A percentile compares a stretch with the other conserved stretches of the same genome.
Conservation (phyloP, 2,797 vertebrate genomes). For the Sarcoramphus papa region DNA sequence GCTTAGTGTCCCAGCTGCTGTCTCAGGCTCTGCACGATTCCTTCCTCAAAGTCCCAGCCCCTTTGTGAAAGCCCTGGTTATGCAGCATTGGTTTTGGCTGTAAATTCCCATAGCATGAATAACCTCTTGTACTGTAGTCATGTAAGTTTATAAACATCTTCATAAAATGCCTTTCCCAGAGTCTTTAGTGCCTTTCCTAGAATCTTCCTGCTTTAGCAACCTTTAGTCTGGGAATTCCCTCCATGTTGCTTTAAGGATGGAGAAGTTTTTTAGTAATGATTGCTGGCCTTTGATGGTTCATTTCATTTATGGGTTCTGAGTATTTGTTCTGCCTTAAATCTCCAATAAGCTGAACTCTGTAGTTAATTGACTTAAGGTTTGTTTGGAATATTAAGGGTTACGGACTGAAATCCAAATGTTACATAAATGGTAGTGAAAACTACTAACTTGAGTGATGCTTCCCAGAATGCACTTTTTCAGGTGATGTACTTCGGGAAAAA, state of each 20-base stretch:
- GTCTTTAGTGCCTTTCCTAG: neutral
- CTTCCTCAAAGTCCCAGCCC: neutral
- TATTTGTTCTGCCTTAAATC: neutral
- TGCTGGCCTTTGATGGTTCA: neutral
- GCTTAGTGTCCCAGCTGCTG: neutral
- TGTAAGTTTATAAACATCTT: neutral
- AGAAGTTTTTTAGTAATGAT: neutral
- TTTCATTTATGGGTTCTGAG: neutral
- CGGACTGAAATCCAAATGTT: neutral
- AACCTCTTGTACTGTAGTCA: neutral
- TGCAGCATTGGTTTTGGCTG: neutral
- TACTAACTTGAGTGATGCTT: neutral
- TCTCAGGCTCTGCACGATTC: neutral
- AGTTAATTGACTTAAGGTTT: neutral
- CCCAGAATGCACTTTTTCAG: neutral
- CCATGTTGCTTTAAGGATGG: neutral
- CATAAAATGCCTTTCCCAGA: neutral
- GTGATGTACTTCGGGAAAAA: neutral
- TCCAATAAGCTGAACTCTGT: neutral
- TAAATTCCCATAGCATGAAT: neutral
- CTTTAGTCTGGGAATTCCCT: neutral
- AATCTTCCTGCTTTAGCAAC: neutral
- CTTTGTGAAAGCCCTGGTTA: neutral
- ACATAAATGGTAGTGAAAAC: neutral
- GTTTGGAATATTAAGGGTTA: no score